Evolutionary conservation across 2,888 invertebrate species (phyloP).

Genomic region (Chloromyia formosa): DNA sequence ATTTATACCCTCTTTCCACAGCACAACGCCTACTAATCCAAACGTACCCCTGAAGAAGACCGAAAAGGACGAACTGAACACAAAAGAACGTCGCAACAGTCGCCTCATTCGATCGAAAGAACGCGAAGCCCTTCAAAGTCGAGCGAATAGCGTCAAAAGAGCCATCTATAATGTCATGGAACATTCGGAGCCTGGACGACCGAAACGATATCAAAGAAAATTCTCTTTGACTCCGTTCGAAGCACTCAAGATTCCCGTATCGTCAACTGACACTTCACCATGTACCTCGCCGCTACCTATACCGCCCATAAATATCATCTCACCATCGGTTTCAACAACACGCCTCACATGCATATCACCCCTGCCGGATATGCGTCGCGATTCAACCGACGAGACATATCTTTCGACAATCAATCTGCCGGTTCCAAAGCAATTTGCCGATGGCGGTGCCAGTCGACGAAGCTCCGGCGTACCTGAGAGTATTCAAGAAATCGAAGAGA

Average conservation of each 20-base stretch:
- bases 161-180: slow-evolving; percentile 83
- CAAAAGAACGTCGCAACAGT: slow-evolving; percentile 62
- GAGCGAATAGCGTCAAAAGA: slow-evolving; percentile 85
- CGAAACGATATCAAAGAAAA: slow-evolving; percentile 66
- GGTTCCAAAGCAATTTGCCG: slow-evolving; percentile 84
- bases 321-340: slow-evolving; percentile 63
- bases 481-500: slow-evolving; percentile 57
- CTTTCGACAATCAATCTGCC: slow-evolving; percentile 68
- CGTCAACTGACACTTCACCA: slow-evolving; percentile 60
- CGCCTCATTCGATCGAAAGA: slow-evolving; percentile 66
- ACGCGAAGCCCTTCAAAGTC: slow-evolving; percentile 68
- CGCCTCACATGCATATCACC: slow-evolving; percentile 73
- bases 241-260: slow-evolving; percentile 58
- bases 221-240: slow-evolving; percentile 62
- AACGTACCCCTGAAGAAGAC: slow-evolving; percentile 59
- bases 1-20: no score
- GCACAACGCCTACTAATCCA: slow-evolving; percentile 8
- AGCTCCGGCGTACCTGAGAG: slow-evolving; percentile 63
- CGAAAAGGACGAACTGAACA: slow-evolving; percentile 67
- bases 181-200: slow-evolving; percentile 73
- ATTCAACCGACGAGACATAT: slow-evolving; percentile 69
- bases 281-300: slow-evolving; percentile 59
- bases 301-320: slow-evolving; percentile 62
- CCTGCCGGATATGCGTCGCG: slow-evolving; percentile 71
- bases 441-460: slow-evolving; percentile 77